These are phyloP conservation scores for Nemapogon koenigi DNA, from an alignment of 2,888 invertebrate genomes.

Conservation along the genomic window DNA sequence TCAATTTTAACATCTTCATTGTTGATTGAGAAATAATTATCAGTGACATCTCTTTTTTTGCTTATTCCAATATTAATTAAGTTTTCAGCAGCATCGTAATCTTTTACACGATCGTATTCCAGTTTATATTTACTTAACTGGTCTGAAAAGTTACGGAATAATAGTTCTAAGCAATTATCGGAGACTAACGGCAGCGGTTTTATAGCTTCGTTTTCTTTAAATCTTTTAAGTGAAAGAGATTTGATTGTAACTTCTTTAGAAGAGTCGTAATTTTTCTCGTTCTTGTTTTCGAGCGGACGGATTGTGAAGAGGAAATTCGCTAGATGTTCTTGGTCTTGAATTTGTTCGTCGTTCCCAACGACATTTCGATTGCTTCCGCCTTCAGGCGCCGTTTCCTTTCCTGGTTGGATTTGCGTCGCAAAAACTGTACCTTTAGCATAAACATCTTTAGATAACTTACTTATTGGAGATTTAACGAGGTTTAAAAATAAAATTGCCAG, in stretches of 20 bases:
- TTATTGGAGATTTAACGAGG: background rate
- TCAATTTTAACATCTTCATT: conserved; percentile 37
- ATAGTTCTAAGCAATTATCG: conserved; percentile 44
- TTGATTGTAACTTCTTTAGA: conserved; percentile 22
- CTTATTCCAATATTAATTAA: no score
- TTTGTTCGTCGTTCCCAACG: conserved; percentile 23
- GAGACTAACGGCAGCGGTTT: conserved; percentile 35
- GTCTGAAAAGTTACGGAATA: conserved; percentile 26
- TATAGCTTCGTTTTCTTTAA: conserved; percentile 17
- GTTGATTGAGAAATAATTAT: no score
- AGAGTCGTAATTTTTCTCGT: conserved; percentile 29
- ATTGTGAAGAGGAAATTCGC: conserved; percentile 42
- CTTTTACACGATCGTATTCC: no score
- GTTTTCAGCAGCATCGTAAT: no score
- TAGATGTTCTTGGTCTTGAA: conserved; percentile 25
- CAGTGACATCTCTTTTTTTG: no score
- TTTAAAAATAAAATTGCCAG: no score
- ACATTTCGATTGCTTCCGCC: conserved; percentile 55
- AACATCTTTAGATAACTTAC: conserved; percentile 17
- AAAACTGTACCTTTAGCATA: conserved; percentile 22
- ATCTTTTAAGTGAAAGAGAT: conserved; percentile 25
- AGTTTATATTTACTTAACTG: conserved; percentile 21
- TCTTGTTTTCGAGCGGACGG: conserved; percentile 31
- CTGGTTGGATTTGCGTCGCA: conserved; percentile 34
- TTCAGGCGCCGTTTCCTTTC: conserved; percentile 41